Percentiles rank a stretch among this genome's conserved stretches.
Conservation (phyloP, 2,797 vertebrate species). For the Margarornis squamiger region DNA sequence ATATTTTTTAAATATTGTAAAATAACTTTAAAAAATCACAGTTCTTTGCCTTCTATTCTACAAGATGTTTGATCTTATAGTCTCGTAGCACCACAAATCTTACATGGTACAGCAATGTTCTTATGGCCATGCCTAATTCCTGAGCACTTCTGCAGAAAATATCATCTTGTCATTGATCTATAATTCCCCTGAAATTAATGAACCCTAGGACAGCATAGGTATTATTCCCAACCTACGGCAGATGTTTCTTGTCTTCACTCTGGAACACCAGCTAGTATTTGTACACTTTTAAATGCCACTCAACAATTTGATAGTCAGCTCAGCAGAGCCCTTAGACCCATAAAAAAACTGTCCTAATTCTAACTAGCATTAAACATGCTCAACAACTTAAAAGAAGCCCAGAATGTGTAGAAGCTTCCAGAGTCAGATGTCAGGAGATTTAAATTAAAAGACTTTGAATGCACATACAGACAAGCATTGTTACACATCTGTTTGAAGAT, state of each 20-base stretch:
- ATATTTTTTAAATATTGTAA: not conserved
- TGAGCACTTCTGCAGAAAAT: not conserved
- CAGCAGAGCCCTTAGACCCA: not conserved
- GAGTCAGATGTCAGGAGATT: not conserved
- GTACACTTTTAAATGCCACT: not conserved
- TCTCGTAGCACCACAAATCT: not conserved
- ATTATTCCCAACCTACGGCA: not conserved
- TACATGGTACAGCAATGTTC: fast-evolving
- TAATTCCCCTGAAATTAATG: not conserved
- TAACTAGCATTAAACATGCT: not conserved
- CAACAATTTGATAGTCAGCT: not conserved
- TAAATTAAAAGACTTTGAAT: not conserved
- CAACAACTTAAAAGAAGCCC: not conserved
- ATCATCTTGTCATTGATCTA: not conserved
- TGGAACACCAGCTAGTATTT: not conserved
- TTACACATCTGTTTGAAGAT: not conserved
- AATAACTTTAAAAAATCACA: not conserved
- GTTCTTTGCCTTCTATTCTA: not conserved
- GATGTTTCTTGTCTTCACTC: not conserved
- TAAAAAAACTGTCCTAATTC: not conserved
- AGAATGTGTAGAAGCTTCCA: not conserved
- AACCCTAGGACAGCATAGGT: not conserved
- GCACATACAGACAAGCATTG: not conserved
- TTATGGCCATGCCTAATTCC: not conserved
- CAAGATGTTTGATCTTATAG: not conserved